Conservation (phyloP, 2,888 invertebrate species). For the Lucinisca nassula region DNA sequence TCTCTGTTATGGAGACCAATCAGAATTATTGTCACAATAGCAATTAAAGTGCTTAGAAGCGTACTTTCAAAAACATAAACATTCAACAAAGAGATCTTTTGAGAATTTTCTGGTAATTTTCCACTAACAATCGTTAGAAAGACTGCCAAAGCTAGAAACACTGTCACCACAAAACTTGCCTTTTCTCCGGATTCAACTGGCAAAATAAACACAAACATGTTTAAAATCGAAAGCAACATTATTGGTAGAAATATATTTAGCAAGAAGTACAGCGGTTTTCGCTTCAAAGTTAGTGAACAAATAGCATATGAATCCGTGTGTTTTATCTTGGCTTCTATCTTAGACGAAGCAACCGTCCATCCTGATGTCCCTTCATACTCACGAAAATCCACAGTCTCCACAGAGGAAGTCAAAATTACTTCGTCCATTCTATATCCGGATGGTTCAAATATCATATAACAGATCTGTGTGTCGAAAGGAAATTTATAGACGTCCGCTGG, state of each 20-base stretch:
- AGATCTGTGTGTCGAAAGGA: constrained; percentile 59
- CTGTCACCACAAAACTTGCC: no score
- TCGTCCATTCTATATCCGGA: constrained; percentile 40
- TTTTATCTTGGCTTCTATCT: neutral
- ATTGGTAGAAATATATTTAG: constrained; percentile 62
- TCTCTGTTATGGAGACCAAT: constrained; percentile 49
- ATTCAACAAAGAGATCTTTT: no score
- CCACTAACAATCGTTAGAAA: constrained; percentile 63
- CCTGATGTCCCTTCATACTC: constrained; percentile 41
- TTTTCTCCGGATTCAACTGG: no score
- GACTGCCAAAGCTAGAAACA: no score
- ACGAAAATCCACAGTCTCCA: constrained; percentile 45
- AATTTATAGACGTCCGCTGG: constrained; percentile 51
- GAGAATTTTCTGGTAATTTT: constrained; percentile 61
- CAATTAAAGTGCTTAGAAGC: constrained; percentile 53
- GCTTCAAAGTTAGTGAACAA: constrained; percentile 44
- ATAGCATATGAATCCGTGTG: constrained; percentile 21
- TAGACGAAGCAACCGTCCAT: constrained; percentile 46
- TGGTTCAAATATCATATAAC: constrained; percentile 52
- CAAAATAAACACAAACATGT: constrained; percentile 65
- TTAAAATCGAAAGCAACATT: constrained; percentile 49
- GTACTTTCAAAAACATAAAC: no score
- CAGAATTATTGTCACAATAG: constrained; percentile 47
- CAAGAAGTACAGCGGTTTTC: constrained; percentile 55
- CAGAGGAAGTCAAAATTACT: constrained; percentile 22